Evolutionary conservation across 2,113 vertebrate genomes (phyloP).

Genomic region (Hippocampus mohnikei): DNA sequence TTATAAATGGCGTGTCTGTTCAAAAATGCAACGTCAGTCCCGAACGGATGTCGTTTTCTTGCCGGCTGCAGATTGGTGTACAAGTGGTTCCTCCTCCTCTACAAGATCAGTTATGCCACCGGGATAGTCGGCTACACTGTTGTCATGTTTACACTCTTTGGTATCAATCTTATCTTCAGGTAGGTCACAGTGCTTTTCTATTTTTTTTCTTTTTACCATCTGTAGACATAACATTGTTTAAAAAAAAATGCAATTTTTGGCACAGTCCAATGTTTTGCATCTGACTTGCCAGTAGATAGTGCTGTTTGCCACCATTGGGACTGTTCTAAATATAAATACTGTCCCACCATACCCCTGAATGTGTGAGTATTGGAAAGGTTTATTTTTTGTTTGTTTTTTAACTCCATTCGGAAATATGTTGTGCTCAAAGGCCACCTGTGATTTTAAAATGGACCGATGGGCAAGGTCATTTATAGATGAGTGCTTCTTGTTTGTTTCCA

Average conservation of each 20-base stretch:
- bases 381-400: no score
- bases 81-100: slow-evolving; percentile 97
- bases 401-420: no score
- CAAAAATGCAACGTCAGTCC: neutral
- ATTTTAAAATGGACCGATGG: no score
- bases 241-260: neutral
- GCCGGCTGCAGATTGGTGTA: slow-evolving; percentile 85
- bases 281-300: slow-evolving; percentile 14
- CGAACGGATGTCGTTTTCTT: neutral
- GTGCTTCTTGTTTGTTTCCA: no score
- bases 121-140: slow-evolving; percentile 93
- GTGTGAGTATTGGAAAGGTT: neutral
- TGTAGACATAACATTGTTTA: neutral
- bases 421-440: no score
- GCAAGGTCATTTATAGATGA: no score
- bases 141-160: slow-evolving; percentile 98
- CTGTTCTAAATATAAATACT: neutral
- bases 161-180: slow-evolving; percentile 95
- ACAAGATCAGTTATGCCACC: slow-evolving; percentile 96
- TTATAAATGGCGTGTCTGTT: no score
- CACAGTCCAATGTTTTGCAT: neutral
- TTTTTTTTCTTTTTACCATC: neutral
- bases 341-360: neutral
- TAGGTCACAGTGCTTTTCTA: slow-evolving; percentile 62
- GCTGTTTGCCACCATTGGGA: neutral